A percentile compares a stretch with the other conserved stretches of the same genome.
Evolutionary conservation across 2,113 vertebrate species (phyloP).

Genomic region (Poecilia latipinna): DNA sequence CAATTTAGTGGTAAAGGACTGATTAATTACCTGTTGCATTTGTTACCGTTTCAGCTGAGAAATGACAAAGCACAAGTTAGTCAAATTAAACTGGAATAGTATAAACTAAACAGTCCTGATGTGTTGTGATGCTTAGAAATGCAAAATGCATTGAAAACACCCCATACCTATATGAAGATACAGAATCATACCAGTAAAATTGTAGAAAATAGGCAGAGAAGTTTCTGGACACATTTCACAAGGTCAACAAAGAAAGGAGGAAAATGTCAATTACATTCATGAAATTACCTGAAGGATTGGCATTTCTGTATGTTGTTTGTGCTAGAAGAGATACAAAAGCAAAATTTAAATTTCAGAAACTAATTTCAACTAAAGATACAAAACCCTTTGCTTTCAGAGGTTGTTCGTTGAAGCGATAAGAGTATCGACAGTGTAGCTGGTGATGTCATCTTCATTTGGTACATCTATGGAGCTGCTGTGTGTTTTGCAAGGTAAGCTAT

Average conservation of each 20-base stretch:
- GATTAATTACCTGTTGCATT: not conserved
- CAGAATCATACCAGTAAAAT: not conserved
- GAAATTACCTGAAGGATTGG: too few species aligned
- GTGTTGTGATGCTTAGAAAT: not conserved
- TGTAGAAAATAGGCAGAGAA: not conserved
- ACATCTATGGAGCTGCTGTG: too few species aligned
- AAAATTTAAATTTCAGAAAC: not conserved
- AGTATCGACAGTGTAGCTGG: too few species aligned
- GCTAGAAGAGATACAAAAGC: slow-evolving; percentile 11
- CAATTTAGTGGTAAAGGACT: not conserved
- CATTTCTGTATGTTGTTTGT: too few species aligned
- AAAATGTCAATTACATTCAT: too few species aligned
- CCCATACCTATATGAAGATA: not conserved
- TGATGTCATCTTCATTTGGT: too few species aligned
- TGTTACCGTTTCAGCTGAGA: slow-evolving; percentile 19
- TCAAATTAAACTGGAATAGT: not conserved
- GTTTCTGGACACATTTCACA: too few species aligned
- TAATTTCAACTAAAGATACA: too few species aligned
- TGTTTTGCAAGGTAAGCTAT: too few species aligned
- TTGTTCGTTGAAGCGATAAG: too few species aligned
- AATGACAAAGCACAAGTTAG: not conserved
- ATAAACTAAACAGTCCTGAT: not conserved
- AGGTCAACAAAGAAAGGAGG: too few species aligned
- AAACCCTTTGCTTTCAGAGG: too few species aligned
- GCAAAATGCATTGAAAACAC: not conserved